phyloP scores from a whole-genome alignment of 2,113 vertebrate species.

The Amphilophus citrinellus region DNA sequence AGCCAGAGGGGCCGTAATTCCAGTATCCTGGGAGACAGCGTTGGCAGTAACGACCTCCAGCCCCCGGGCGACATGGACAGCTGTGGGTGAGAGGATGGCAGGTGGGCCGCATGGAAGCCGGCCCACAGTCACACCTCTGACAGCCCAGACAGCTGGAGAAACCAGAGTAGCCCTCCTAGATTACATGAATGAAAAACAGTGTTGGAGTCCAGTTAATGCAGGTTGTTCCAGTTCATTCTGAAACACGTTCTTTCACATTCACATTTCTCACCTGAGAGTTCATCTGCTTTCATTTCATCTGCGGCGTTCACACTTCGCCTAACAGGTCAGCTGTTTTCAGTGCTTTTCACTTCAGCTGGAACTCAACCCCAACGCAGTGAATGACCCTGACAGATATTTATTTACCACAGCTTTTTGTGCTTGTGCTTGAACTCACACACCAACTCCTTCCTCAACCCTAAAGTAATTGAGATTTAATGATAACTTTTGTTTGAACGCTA shows the following conservation, averaged over 20 bases:
- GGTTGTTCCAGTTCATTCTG: neutral
- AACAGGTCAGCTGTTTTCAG: neutral
- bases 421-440: neutral
- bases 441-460: neutral
- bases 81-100: constrained; percentile 84
- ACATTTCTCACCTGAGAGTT: neutral
- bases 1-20: constrained; percentile 83
- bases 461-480: too few species aligned
- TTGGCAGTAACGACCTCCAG: constrained; percentile 84
- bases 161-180: constrained; percentile 83
- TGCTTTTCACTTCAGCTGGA: neutral
- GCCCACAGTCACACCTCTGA: constrained; percentile 81
- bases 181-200: constrained; percentile 35
- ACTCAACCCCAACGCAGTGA: neutral
- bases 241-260: neutral
- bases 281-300: neutral
- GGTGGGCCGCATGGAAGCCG: constrained; percentile 77
- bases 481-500: too few species aligned
- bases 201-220: neutral
- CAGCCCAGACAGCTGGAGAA: constrained; percentile 85
- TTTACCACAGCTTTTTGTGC: neutral
- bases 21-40: constrained; percentile 83
- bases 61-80: constrained; percentile 83
- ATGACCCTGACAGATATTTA: neutral
- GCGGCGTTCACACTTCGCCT: neutral